A percentile compares a stretch with the other conserved stretches of the same genome.
These are phyloP conservation scores for Limosa lapponica DNA, from an alignment of 2,797 vertebrate species.

Conservation along the genomic window DNA sequence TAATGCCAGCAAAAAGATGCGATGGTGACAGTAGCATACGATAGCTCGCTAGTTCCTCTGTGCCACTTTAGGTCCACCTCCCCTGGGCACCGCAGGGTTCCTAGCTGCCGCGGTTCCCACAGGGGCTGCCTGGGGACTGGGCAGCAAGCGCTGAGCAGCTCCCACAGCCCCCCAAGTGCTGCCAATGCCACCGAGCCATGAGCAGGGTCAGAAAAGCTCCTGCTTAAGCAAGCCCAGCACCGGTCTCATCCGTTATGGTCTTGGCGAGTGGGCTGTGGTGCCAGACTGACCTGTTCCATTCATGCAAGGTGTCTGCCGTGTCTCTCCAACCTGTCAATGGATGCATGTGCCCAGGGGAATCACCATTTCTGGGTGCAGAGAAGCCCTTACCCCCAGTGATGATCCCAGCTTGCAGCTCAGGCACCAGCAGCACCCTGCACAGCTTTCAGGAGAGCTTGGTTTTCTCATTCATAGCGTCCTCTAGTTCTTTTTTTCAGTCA, in stretches of 20 bases:
- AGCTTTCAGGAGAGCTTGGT: background rate
- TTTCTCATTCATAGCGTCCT: too few species aligned
- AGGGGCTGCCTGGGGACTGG: background rate
- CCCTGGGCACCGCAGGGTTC: accelerated
- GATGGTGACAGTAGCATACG: accelerated
- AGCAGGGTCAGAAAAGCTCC: background rate
- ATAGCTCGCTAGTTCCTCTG: background rate
- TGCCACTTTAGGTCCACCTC: background rate
- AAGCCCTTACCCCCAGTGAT: background rate
- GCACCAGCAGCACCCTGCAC: background rate
- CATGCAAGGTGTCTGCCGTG: accelerated
- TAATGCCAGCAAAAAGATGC: background rate
- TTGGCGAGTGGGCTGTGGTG: accelerated
- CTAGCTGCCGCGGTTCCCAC: background rate
- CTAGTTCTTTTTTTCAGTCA: background rate
- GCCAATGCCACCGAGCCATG: background rate
- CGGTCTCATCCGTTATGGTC: accelerated
- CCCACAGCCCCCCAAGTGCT: background rate
- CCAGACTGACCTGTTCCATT: accelerated
- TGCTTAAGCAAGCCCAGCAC: background rate
- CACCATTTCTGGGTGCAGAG: background rate
- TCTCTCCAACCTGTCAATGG: too few species aligned
- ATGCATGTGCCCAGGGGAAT: background rate
- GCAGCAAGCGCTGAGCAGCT: background rate
- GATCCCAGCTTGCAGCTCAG: background rate